Conservation (phyloP, 2,888 invertebrate genomes). For the Terebella lapidaria region DNA sequence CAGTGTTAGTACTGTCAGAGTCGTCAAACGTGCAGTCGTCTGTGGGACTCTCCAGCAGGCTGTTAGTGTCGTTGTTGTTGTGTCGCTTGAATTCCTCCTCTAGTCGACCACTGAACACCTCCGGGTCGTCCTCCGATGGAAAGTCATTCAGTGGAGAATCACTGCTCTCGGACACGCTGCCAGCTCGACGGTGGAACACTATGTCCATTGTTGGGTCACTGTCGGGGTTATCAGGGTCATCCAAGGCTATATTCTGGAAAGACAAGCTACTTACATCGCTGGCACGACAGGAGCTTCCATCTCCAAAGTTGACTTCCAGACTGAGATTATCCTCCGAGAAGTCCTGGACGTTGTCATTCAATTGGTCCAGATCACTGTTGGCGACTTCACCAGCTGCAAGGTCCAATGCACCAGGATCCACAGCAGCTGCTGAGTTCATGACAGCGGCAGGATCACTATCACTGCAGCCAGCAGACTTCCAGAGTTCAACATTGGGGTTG, state of each 20-base stretch:
- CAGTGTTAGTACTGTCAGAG: slow-evolving; percentile 10
- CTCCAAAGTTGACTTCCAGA: slow-evolving; percentile 50
- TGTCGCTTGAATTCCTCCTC: slow-evolving; percentile 14
- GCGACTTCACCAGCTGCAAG: not conserved
- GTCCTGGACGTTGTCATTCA: slow-evolving; percentile 16
- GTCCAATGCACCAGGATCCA: not conserved
- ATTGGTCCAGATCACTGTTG: slow-evolving; percentile 4
- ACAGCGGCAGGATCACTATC: too few relatives aligned
- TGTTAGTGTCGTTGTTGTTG: slow-evolving; percentile 3
- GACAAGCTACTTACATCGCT: slow-evolving; percentile 50
- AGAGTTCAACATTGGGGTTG: too few relatives aligned
- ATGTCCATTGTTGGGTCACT: slow-evolving; percentile 6
- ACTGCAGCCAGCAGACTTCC: too few relatives aligned
- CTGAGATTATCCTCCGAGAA: slow-evolving; percentile 40
- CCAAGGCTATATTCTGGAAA: slow-evolving; percentile 26
- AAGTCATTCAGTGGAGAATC: slow-evolving; percentile 19
- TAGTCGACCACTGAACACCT: slow-evolving; percentile 9
- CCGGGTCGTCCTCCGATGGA: slow-evolving; percentile 5
- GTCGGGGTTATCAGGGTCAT: slow-evolving; percentile 21
- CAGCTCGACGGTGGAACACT: slow-evolving; percentile 4
- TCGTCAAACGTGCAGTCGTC: not conserved
- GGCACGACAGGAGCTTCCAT: slow-evolving; percentile 45
- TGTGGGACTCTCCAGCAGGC: not conserved
- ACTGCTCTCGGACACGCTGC: slow-evolving; percentile 17
- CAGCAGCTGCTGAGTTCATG: too few relatives aligned